Percentiles rank a stretch among this genome's conserved stretches.
Conservation (phyloP, 2,113 vertebrate species). For the Misgurnus mizolepis region DNA sequence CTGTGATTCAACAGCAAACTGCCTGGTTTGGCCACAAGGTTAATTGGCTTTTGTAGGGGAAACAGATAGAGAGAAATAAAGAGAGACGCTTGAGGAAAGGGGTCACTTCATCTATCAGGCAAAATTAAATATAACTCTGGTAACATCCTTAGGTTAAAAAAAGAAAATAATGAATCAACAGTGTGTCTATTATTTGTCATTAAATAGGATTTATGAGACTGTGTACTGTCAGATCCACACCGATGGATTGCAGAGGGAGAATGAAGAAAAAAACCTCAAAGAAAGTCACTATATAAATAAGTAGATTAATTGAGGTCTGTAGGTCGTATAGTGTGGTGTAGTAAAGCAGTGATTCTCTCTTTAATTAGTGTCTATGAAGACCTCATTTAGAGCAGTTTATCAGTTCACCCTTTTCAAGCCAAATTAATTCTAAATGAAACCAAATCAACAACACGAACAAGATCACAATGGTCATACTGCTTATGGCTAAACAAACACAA, state of each 20-base stretch:
- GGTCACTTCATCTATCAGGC: constrained; percentile 36
- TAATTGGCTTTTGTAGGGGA: constrained; percentile 53
- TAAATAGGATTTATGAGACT: constrained; percentile 39
- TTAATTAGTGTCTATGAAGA: constrained; percentile 81
- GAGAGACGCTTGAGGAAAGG: constrained; percentile 36
- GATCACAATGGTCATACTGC: constrained; percentile 48
- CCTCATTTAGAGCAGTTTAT: constrained; percentile 73
- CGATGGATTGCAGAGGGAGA: constrained; percentile 36
- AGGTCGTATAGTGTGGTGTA: constrained; percentile 67
- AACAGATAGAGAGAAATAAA: constrained; percentile 31
- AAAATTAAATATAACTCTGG: constrained; percentile 42
- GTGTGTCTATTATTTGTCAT: constrained; percentile 44
- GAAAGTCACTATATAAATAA: constrained; percentile 74
- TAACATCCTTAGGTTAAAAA: constrained; percentile 35
- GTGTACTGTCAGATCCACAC: constrained; percentile 43
- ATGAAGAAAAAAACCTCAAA: constrained; percentile 9
- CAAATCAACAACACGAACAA: constrained; percentile 56
- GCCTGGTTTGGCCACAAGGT: constrained; percentile 50
- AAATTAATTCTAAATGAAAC: constrained; percentile 74
- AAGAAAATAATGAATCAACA: constrained; percentile 41
- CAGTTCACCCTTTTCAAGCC: constrained; percentile 62
- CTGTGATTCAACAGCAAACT: constrained; percentile 61
- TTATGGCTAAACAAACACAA: constrained; percentile 6
- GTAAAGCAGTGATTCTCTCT: constrained; percentile 72
- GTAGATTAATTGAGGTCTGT: constrained; percentile 77